Conservation (phyloP, 2,888 invertebrate species). For the Oscheius onirici region DNA sequence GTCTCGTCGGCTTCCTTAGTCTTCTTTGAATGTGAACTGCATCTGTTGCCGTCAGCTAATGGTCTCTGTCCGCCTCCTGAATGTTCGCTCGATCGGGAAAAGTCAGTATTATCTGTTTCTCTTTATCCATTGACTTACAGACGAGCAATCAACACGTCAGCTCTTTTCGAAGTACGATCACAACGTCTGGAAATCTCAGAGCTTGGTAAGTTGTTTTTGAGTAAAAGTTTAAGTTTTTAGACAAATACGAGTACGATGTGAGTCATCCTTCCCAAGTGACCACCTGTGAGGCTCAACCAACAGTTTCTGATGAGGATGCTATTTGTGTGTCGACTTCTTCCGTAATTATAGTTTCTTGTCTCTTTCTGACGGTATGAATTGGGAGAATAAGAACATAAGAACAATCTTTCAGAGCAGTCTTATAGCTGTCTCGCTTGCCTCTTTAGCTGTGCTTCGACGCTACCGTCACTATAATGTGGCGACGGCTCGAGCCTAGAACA, state of each 20-base stretch:
- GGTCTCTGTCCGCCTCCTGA: constrained; percentile 14
- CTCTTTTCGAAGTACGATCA: constrained; percentile 47
- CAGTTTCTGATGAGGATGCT: not conserved
- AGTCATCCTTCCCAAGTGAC: constrained; percentile 1
- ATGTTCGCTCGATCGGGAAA: constrained; percentile 10
- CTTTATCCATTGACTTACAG: not conserved
- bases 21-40: constrained; percentile 62
- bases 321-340: constrained; percentile 19
- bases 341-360: not conserved
- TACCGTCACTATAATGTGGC: constrained; percentile 32
- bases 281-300: constrained; percentile 15
- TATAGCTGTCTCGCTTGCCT: constrained; percentile 11
- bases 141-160: constrained; percentile 22
- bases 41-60: constrained; percentile 42
- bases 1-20: constrained; percentile 58
- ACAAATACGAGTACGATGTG: not conserved
- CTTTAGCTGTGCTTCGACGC: constrained; percentile 23
- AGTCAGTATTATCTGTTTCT: not conserved
- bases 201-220: constrained; percentile 29
- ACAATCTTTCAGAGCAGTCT: constrained; percentile 11
- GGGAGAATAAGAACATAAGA: too few species aligned
- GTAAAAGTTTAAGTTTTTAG: not conserved
- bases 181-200: constrained; percentile 53
- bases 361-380: constrained; percentile 2
- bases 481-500: not conserved